These are phyloP conservation scores for Deilephila elpenor DNA, from an alignment of 2,888 invertebrate genomes.

Conservation along the genomic window DNA sequence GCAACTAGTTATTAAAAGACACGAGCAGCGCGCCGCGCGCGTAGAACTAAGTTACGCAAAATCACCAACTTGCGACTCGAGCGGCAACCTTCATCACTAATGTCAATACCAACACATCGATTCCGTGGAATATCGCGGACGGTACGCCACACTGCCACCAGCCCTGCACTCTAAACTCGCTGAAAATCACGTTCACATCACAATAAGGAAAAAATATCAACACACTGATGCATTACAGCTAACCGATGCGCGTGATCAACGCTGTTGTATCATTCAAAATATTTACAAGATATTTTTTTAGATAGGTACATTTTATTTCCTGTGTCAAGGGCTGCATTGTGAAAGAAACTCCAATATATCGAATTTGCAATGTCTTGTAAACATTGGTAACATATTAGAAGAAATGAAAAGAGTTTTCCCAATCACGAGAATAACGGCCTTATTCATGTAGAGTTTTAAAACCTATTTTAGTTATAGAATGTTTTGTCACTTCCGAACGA, in stretches of 20 bases:
- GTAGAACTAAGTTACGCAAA: constrained; percentile 78
- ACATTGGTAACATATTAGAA: no score
- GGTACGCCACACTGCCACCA: neutral
- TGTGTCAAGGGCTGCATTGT: neutral
- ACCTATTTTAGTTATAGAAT: no score
- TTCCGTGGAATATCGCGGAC: constrained; percentile 7
- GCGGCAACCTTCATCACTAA: constrained; percentile 77
- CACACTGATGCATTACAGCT: neutral
- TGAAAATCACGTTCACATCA: constrained; percentile 14
- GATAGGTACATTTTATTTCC: neutral
- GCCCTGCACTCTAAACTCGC: neutral
- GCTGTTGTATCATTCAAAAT: neutral
- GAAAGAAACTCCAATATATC: no score
- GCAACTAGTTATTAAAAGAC: constrained; percentile 71
- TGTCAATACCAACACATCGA: constrained; percentile 78
- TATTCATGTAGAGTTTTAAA: no score
- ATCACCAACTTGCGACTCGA: constrained; percentile 66
- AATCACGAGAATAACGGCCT: no score
- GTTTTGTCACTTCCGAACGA: no score
- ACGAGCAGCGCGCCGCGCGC: constrained; percentile 58
- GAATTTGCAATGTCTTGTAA: no score
- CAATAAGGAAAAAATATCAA: neutral
- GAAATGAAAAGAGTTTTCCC: no score
- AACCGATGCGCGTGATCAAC: neutral
- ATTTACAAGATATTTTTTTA: neutral